Base-by-base conservation (phyloP, 2,888 invertebrate genomes). In the Acleris emargana region DNA sequence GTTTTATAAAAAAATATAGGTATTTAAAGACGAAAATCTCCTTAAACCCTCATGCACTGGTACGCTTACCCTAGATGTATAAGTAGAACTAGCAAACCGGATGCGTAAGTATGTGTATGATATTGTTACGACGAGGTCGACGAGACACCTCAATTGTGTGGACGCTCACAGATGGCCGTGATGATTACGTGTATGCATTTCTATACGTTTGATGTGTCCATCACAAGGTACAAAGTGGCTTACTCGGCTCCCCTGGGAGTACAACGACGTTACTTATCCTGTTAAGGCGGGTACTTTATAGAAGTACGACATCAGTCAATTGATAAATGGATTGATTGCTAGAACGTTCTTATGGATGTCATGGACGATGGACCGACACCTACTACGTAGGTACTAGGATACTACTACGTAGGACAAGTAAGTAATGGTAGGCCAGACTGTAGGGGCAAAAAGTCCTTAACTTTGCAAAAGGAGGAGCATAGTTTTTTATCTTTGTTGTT, bases 251-350 rank as follows among this genome's bases (percentile, higher is more conserved):
- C 54, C 50, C 28, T 54, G 28, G 42, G 42, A 54, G n/a, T 50
- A 43, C 50, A 64, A 64, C 54, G 64, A 55, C 18, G 54, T 45
- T 64, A 38, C 13, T 38, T 38, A 64, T 64, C 64, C 64, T 60
- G 59, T 64, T 50, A 45, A 43, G 43, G 16, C 13, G 38, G 38
- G 38, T 45, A 55, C 49, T 28, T 28, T 49, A 42, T 59, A 47
- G 52, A 58, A 17, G 63, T 63, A 64, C 50, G 17, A 55, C 59
- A 59, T 18, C 54, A 54, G 54, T 51, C 64, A 64, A 64, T 64
- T 64, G 64, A 54, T 60, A 64, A 59, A 64, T 60, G 54, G 59
- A 64, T 54, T 64, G 42, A 60, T 64, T 59, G 49, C 53, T 18
- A 53, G 55, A 55, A 55, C 45, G 59, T 54, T 64, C 64, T 50